phyloP scores from a whole-genome alignment of 2,888 invertebrate species.

The Apoderus coryli region DNA sequence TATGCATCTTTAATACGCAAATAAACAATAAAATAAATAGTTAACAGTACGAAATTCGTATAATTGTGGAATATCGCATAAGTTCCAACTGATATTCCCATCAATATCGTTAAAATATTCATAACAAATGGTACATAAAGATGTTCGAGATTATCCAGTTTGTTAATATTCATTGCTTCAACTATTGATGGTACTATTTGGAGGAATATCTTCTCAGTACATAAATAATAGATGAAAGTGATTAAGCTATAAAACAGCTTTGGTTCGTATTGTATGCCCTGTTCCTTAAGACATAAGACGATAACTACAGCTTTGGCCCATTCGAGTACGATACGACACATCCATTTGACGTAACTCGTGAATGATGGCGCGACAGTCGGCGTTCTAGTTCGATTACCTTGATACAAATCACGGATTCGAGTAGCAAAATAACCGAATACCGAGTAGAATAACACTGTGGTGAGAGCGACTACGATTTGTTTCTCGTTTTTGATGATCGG shows the following conservation, averaged over 20 bases:
- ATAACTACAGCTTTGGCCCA: slow-evolving; percentile 57
- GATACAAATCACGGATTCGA: slow-evolving; percentile 25
- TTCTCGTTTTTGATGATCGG: slow-evolving; percentile 19
- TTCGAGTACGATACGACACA: slow-evolving; percentile 53
- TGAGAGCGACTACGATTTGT: slow-evolving; percentile 25
- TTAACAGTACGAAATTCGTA: slow-evolving; percentile 22
- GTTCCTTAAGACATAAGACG: slow-evolving; percentile 51
- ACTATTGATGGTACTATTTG: slow-evolving; percentile 45
- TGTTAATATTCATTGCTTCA: slow-evolving; percentile 41
- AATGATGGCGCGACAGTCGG: slow-evolving; percentile 14
- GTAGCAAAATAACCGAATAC: slow-evolving; percentile 29
- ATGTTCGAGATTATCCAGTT: slow-evolving; percentile 54
- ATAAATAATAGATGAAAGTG: slow-evolving; percentile 52
- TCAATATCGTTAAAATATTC: slow-evolving; percentile 38
- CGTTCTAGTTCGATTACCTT: slow-evolving; percentile 17
- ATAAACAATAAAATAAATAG: slow-evolving; percentile 28
- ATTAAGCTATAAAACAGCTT: slow-evolving; percentile 45
- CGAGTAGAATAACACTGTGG: slow-evolving; percentile 30
- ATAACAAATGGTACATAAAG: slow-evolving; percentile 53
- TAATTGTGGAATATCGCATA: slow-evolving; percentile 17
- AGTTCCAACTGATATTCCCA: slow-evolving; percentile 17
- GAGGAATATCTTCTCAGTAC: slow-evolving; percentile 54
- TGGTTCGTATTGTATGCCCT: slow-evolving; percentile 54
- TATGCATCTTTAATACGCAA: slow-evolving; percentile 27
- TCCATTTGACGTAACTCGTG: slow-evolving; percentile 21